Evolutionary conservation across 1,140 invertebrate genomes (phyloP), one percentile per base, ranked within the genome.

Genomic region (Chymomyza costata): DNA sequence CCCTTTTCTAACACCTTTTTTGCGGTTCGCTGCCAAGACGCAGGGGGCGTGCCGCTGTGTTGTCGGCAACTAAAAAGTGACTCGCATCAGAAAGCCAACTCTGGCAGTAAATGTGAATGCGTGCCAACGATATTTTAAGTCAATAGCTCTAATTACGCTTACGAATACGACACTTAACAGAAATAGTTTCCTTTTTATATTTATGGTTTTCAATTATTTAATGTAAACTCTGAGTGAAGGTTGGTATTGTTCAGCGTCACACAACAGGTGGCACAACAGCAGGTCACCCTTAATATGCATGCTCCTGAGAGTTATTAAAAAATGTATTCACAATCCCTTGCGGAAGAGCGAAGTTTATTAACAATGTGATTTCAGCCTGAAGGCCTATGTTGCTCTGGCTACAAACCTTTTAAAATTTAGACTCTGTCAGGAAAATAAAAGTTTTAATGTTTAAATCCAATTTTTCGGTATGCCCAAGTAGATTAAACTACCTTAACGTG

Each of bases 1-100:
- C 59, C 62, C 66, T 66, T 53, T 78, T 66, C 62, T 66, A 78
- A 76, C 73, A 76, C 71, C 58, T 78, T 78, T 70, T 66, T 64
- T 70, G 66, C 47, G 62, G 71, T 56, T 59, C 62, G 54, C 56
- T 54, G 47, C 59, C 53, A 62, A 76, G 49, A 52, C 51, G 46
- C 21, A 66, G 71, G n/a, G n/a, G n/a, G 66, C 62, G 53, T 76
- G 66, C 71, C 71, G 71, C 71, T 76, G 73, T 47, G 71, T 62
- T 71, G 71, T 66, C 71, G 70, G 70, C 71, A 53, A 78, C 43
- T 63, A 66, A 66, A 76, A 78, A 76, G 71, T 58, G 51, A 80
- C 66, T n/a, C n/a, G n/a, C n/a, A n/a, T n/a, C n/a, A n/a, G n/a
- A n/a, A n/a, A n/a, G n/a, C n/a, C n/a, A n/a, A n/a, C n/a, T n/a